Base-by-base conservation (phyloP, 2,797 vertebrate species). In the Alauda arvensis region DNA sequence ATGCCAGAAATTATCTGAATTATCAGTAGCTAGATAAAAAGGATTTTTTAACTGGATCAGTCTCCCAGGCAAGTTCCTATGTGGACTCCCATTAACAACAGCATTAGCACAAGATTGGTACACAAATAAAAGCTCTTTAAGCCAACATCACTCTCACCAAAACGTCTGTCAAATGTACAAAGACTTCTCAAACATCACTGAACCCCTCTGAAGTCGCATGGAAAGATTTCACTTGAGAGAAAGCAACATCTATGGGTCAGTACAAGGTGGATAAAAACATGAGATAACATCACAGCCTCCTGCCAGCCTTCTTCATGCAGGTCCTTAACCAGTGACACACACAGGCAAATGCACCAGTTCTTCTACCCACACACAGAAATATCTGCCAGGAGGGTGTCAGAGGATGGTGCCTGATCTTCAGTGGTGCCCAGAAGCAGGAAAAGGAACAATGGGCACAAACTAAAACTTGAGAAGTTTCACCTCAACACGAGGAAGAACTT, bases 341-440 rank as follows among this genome's bases (percentile, higher is more conserved):
- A 1, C 0, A 46, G 26, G 23, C 16, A 49, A 83, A 74, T 12
- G 34, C 10, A 53, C 1, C 12, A 13, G 9, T 68, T 86, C 42
- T 45, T 26, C 33, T 2, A 8, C 2, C 29, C 16, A 6, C 10
- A 17, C 1, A 34, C 2, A 1, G 0, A 26, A 69, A 1, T 18
- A 28, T 28, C 70, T 37, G 25, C 39, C 8, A 40, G 39, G 33
- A 1, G 3, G 15, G 24, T 33, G 37, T 9, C 56, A 56, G 24
- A 45, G 33, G 39, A 31, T 7, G 5, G 25, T 26, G 33, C 15
- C 85, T 62, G 20, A 39, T 4, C 17, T 33, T 1, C 15, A 6
- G 2, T 8, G 43, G 49, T 40, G 39, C 15, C 51, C 63, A 75
- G 28, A 1, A 10, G 21, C 6, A 37, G 10, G 3, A 46, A 12